Conservation (phyloP, 1,140 invertebrate genomes). For the Dinothrombium tinctorium region DNA sequence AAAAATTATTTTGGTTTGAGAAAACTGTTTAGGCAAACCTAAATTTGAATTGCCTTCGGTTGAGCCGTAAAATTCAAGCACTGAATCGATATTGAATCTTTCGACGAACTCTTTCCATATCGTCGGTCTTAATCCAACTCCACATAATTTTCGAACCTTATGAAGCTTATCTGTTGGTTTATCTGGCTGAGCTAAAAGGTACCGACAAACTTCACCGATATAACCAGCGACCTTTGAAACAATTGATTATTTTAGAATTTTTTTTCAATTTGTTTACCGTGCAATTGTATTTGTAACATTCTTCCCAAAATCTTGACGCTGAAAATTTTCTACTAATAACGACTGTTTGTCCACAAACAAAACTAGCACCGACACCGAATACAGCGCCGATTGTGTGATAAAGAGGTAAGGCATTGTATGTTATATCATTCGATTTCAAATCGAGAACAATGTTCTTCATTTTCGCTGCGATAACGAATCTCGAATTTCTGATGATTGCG, state of each 20-base stretch:
- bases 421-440: slow-evolving; percentile 35
- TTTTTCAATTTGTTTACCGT: slow-evolving; percentile 27
- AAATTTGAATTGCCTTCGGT: slow-evolving; percentile 27
- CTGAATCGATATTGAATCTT: slow-evolving; percentile 24
- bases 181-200: slow-evolving; percentile 60
- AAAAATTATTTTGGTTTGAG: no score
- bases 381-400: slow-evolving; percentile 84
- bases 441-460: slow-evolving; percentile 7
- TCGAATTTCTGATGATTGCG: slow-evolving; percentile 35
- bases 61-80: slow-evolving; percentile 28
- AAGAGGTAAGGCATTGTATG: slow-evolving; percentile 71
- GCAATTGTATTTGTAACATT: slow-evolving; percentile 42
- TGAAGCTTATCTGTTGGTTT: slow-evolving; percentile 54
- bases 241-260: background rate
- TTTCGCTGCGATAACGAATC: slow-evolving; percentile 10
- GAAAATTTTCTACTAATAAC: slow-evolving; percentile 85
- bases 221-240: slow-evolving; percentile 88
- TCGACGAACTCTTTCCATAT: slow-evolving; percentile 82
- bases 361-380: slow-evolving; percentile 51
- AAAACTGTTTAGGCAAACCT: slow-evolving; percentile 43
- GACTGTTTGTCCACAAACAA: slow-evolving; percentile 57
- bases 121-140: slow-evolving; percentile 81
- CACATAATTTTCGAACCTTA: slow-evolving; percentile 60
- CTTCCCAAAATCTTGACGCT: slow-evolving; percentile 39
- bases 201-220: slow-evolving; percentile 96